A percentile compares a stretch with the other conserved stretches of the same genome.
phyloP scores from a whole-genome alignment of 2,797 vertebrate species.

The Fistularia tabacaria region DNA sequence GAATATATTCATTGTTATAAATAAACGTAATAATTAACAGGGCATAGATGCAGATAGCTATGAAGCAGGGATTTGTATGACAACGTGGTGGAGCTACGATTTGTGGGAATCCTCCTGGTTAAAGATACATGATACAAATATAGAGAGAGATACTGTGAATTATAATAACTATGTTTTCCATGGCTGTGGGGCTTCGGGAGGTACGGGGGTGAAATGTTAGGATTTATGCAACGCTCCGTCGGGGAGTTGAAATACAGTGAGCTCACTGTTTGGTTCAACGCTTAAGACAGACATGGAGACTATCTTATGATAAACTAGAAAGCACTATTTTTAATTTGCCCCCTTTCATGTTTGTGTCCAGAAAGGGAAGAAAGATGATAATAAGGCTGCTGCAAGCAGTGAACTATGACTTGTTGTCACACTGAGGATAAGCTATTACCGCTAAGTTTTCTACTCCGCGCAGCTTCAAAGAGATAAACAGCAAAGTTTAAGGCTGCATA shows the following conservation, averaged over 20 bases:
- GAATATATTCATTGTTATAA: slow-evolving; percentile 10
- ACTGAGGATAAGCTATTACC: too few relatives aligned
- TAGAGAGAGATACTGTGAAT: too few relatives aligned
- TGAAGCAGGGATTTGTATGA: too few relatives aligned
- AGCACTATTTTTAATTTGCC: not conserved
- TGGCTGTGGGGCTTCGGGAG: not conserved
- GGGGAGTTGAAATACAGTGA: not conserved
- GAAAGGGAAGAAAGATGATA: not conserved
- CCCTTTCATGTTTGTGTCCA: not conserved
- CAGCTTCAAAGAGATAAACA: not conserved
- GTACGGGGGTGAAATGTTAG: not conserved
- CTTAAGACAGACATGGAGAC: slow-evolving; percentile 1
- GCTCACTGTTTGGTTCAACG: not conserved
- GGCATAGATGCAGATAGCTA: not conserved
- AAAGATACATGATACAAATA: too few relatives aligned
- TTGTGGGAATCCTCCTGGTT: too few relatives aligned
- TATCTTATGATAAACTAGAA: not conserved
- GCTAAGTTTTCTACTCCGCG: too few relatives aligned
- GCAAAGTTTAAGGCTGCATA: too few relatives aligned
- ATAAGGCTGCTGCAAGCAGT: not conserved
- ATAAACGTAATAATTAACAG: slow-evolving; percentile 15
- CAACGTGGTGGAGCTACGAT: too few relatives aligned
- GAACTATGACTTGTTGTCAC: not conserved
- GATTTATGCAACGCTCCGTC: too few relatives aligned
- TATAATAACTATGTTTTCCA: too few relatives aligned